Base-by-base conservation (phyloP, 1,140 invertebrate genomes). In the Paramacrobiotus metropolitanus region DNA sequence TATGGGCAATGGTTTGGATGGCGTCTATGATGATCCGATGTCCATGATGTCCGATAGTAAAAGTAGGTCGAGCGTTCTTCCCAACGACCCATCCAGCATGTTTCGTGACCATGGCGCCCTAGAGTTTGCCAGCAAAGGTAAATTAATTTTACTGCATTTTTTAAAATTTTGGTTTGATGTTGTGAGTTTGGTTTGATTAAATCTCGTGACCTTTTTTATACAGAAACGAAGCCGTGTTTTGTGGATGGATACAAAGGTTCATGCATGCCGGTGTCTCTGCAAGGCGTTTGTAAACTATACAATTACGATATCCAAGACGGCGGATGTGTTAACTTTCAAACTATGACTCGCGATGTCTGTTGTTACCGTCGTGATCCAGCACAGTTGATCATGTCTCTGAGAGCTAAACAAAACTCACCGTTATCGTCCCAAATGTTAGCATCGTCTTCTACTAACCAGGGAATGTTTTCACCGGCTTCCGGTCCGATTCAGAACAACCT, bases 301-400 rank as follows among this genome's bases (percentile, higher is more conserved):
- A 24, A 24, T 4, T 55, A 55, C 28, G 15, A 55, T 9, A 55
- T 55, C 24, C 48, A 24, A 15, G 48, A 55, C 48, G 48, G 48
- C 48, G 48, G 48, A 20, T 55, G 48, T 24, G 28, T 55, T 9
- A 55, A 55, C 48, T 55, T 55, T 24, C 48, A 55, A 24, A 55
- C 48, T 9, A 55, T 55, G 48, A 55, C 15, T 55, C 48, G 48
- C 24, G 48, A 55, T 55, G 48, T 55, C 48, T 55, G 48, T 24
- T 55, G 48, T 28, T 55, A 55, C 24, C 48, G 24, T 9, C 15
- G 15, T 9, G 48, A 15, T 9, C 15, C 48, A 15, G 48, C 15
- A 20, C 4, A 15, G 15, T 9, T 55, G 48, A 55, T 40, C 0
- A n/a, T n/a, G n/a, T n/a, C n/a, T n/a, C n/a, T n/a, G n/a, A n/a